Base-by-base conservation (phyloP, 2,888 invertebrate species). In the Beris morrisii region DNA sequence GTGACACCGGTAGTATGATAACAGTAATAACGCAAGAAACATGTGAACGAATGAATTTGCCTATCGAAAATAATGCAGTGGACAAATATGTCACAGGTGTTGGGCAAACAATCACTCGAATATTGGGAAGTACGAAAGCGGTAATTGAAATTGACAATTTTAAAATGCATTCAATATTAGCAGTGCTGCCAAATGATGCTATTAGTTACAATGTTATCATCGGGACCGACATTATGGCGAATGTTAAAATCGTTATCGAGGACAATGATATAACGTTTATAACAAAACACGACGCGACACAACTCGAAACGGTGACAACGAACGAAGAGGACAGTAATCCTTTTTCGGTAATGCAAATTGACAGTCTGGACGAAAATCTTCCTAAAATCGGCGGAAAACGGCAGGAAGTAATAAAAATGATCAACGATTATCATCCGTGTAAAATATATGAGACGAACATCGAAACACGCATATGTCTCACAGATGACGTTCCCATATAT, bases 401-500 rank as follows among this genome's bases (percentile, higher is more conserved):
- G 9, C 13, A 50, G 50, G 50, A 50, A 50, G 50, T 50, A 15
- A 15, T 22, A 9, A 22, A 50, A 32, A 50, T 50, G 4, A 13
- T 50, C 6, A 13, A 13, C 13, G 28, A 50, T 50, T 50, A 50
- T 50, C 46, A 46, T 13, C 50, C 50, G 11, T 22, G 13, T 15
- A 50, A 50, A 15, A 13, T 50, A 13, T 15, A 22, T 22, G 50
- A 50, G n/a, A 50, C 15, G 28, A 6, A 13, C 13, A 50, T 50
- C 50, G 50, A 50, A 50, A 50, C 50, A 7, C 50, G 50, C 50
- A 50, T 50, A 50, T 50, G 15, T 15, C 50, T 50, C 15, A 50
- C 50, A 13, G 50, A 46, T 15, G 46, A 46, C n/a, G 28, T 50
- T 13, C 50, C 50, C 50, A 11, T 46, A 13, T 46, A 13, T 46